Base-by-base conservation (phyloP, 2,113 vertebrate genomes). In the Sinocyclocheilus anophthalmus region DNA sequence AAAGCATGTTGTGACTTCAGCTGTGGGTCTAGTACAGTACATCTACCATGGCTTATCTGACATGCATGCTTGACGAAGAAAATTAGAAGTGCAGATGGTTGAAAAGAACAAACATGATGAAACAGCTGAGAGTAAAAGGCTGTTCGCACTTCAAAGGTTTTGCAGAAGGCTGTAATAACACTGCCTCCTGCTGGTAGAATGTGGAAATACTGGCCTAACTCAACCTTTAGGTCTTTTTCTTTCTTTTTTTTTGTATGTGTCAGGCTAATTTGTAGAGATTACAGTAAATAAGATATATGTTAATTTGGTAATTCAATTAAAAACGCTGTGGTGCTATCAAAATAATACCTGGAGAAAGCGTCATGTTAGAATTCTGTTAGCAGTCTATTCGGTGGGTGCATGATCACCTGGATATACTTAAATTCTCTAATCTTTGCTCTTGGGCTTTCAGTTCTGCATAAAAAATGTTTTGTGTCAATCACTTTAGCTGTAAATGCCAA, bases 131-230 rank as follows among this genome's bases (percentile, higher is more conserved):
- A 55, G 39, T 26, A 37, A 76, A 10, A 84, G n/a, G 39, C 63
- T 77, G 57, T 69, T 82, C 87, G 86, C 65, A 26, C 24, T 78
- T 4, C 18, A 87, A 72, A 50, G 80, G 13, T 45, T 81, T 9
- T 45, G 73, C 3, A 12, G 75, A 57, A 57, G 7, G 67, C 14
- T 75, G 70, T 86, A 73, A 81, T 90, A 93, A 92, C 67, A 91
- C 92, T 93, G 89, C 42, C 93, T 91, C 91, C 94, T 90, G 87
- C 87, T 94, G 94, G 91, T 78, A 81, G 55, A 84, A 89, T 82
- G 22, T 33, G 18, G 14, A 7, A 16, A 37, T 65, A 42, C 84
- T 53, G 87, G 12, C 11, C 45, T 48, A 48, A 48, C 45, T 48
- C 45, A 12, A 57, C 90, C 24, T 20, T 67, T 59, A 69, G 22